Conservation (phyloP, 2,888 invertebrate species). For the Drosophila phalerata region DNA sequence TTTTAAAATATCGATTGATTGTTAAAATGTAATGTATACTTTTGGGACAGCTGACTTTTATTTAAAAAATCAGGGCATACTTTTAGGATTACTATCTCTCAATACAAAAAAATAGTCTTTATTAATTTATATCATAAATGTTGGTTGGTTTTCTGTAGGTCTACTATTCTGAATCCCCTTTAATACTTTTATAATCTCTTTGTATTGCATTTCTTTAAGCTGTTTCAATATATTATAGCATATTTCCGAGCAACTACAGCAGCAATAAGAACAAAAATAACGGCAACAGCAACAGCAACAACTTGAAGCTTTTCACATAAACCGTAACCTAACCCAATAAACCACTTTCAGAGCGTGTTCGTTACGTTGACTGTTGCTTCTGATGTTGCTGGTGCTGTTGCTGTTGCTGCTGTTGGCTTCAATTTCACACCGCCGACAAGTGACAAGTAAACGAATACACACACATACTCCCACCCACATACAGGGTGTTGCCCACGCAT, state of each 20-base stretch:
- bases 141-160: too few species aligned
- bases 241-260: constrained; percentile 3
- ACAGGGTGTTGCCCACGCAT: constrained; percentile 57
- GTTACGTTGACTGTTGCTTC: constrained; percentile 42
- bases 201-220: constrained; percentile 7
- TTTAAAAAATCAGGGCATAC: not conserved
- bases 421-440: constrained; percentile 76
- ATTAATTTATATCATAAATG: too few species aligned
- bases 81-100: not conserved
- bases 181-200: not conserved
- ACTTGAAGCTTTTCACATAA: constrained; percentile 26
- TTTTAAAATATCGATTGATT: not conserved
- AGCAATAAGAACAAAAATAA: not conserved
- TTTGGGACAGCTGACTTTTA: not conserved
- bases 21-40: not conserved
- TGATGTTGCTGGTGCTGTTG: constrained; percentile 9
- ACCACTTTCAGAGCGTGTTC: constrained; percentile 60
- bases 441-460: constrained; percentile 59
- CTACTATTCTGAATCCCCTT: not conserved
- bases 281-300: not conserved
- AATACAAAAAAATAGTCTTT: too few species aligned
- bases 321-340: constrained; percentile 67
- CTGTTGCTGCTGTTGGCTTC: constrained; percentile 60
- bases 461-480: constrained; percentile 1
- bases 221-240: constrained; percentile 3